Percentiles rank a stretch among this genome's conserved stretches.
These are phyloP conservation scores for Corythaixoides concolor DNA, from an alignment of 2,113 vertebrate genomes.

Conservation along the genomic window DNA sequence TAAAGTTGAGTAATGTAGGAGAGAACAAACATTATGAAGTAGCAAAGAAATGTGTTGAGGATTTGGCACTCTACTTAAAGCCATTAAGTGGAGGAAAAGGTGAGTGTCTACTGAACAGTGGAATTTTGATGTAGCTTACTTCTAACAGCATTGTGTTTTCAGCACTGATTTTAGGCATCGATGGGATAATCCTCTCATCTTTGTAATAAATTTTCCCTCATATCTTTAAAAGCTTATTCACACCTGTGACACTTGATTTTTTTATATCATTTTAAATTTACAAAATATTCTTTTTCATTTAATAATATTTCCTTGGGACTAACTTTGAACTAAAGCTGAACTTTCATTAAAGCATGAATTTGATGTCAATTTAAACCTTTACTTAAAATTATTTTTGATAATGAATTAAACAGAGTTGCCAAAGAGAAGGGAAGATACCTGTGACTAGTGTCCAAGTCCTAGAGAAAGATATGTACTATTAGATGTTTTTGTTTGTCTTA, in stretches of 20 bases:
- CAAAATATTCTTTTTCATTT: not conserved
- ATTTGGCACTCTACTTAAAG: slow-evolving; percentile 94
- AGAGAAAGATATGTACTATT: not conserved
- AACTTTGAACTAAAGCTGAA: not conserved
- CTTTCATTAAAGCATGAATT: not conserved
- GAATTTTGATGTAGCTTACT: not conserved
- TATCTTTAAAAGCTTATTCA: not conserved
- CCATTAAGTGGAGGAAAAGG: slow-evolving; percentile 92
- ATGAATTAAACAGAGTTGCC: not conserved
- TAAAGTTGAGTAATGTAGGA: slow-evolving; percentile 85
- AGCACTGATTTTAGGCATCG: not conserved
- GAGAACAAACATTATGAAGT: slow-evolving; percentile 92
- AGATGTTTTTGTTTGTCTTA: not conserved
- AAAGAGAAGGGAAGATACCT: not conserved
- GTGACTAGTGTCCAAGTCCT: not conserved
- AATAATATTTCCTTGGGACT: not conserved
- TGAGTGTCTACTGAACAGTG: slow-evolving; percentile 61
- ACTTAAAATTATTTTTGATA: not conserved
- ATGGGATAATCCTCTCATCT: not conserved
- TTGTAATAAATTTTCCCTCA: not conserved
- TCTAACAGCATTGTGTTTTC: not conserved
- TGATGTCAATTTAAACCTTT: not conserved
- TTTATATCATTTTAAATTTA: not conserved
- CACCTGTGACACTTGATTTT: not conserved
- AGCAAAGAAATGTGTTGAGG: slow-evolving; percentile 91